phyloP scores from a whole-genome alignment of 2,113 vertebrate genomes.

The Gymnobelideus leadbeateri region DNA sequence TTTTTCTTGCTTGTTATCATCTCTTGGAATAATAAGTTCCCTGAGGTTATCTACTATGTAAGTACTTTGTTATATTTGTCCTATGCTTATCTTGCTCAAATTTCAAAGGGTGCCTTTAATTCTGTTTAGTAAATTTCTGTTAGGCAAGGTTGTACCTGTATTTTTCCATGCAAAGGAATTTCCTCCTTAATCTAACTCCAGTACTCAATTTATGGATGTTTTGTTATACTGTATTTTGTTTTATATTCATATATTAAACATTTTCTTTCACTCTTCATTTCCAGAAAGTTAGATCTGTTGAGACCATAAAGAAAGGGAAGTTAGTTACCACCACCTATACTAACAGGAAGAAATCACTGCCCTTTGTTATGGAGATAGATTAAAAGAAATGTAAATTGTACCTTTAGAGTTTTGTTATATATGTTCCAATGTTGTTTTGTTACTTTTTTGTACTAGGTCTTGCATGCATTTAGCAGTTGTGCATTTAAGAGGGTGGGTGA shows the following conservation, averaged over 20 bases:
- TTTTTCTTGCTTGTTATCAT: neutral
- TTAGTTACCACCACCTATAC: constrained; percentile 48
- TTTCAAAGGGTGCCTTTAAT: constrained; percentile 31
- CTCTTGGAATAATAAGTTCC: constrained; percentile 35
- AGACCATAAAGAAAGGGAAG: constrained; percentile 47
- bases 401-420: constrained; percentile 33
- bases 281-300: constrained; percentile 50
- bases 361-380: constrained; percentile 21
- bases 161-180: constrained; percentile 52
- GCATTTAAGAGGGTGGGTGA: constrained; percentile 69
- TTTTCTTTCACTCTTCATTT: constrained; percentile 57
- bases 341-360: constrained; percentile 50
- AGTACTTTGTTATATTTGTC: constrained; percentile 43
- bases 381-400: constrained; percentile 43
- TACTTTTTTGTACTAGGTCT: constrained; percentile 66
- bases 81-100: constrained; percentile 40
- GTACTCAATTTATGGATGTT: neutral
- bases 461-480: constrained; percentile 63
- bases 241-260: constrained; percentile 42
- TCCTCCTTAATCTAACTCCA: constrained; percentile 41
- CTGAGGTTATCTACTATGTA: neutral
- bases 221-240: constrained; percentile 42
- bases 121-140: constrained; percentile 34
- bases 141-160: constrained; percentile 44
- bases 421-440: constrained; percentile 53